Percentiles rank a stretch among this genome's conserved stretches.
Conservation (phyloP, 2,113 vertebrate genomes). For the Jacana jacana region DNA sequence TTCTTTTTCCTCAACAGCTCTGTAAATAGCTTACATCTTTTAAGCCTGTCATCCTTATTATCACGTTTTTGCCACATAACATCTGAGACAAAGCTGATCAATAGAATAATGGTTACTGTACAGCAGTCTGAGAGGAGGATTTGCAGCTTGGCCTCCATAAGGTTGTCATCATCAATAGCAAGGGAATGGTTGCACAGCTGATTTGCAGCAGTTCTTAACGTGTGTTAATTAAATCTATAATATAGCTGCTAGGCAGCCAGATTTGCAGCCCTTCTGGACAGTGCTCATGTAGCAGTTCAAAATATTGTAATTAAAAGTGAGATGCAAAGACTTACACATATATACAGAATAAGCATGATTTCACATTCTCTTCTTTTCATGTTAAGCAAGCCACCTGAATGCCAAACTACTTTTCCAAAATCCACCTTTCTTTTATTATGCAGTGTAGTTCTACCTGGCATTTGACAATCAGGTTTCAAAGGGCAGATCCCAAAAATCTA, state of each 20-base stretch:
- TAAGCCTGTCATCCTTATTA: conserved; percentile 6
- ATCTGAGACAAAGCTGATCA: conserved; percentile 44
- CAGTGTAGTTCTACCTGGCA: background rate
- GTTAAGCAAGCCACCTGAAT: background rate
- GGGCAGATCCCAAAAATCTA: background rate
- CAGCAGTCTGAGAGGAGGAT: background rate
- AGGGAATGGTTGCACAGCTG: conserved; percentile 8
- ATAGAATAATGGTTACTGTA: background rate
- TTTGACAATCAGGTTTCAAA: background rate
- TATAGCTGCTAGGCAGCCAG: conserved; percentile 22
- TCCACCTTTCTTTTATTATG: background rate
- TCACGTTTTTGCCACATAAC: background rate
- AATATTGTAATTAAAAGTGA: background rate
- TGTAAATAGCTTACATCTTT: conserved; percentile 30
- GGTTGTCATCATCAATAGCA: conserved; percentile 42
- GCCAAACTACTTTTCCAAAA: background rate
- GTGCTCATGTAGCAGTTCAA: background rate
- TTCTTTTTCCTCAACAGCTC: background rate
- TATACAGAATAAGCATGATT: background rate
- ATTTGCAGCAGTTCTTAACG: conserved; percentile 10
- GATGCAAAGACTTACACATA: background rate
- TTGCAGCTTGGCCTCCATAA: conserved; percentile 42
- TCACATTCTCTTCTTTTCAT: background rate
- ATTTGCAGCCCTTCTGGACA: background rate
- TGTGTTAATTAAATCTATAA: conserved; percentile 62